Percentiles rank a stretch among this genome's conserved stretches.
These are phyloP conservation scores for Catocala sponsa DNA, from an alignment of 2,888 invertebrate species.

Conservation along the genomic window DNA sequence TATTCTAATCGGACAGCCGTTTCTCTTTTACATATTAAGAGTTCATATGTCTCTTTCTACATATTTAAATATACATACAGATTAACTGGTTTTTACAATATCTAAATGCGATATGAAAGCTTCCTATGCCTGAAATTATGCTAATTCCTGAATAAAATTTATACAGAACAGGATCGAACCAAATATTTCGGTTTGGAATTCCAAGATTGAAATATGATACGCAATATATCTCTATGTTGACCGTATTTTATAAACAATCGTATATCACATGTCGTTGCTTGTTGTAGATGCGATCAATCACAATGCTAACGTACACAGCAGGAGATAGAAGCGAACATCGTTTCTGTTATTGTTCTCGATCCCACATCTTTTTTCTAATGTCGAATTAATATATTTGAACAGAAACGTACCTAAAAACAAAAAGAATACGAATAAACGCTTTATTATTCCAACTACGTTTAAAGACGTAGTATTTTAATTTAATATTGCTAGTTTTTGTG, in stretches of 20 bases:
- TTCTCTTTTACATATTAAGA: not conserved
- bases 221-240: not conserved
- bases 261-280: slow-evolving; percentile 24
- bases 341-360: slow-evolving; percentile 27
- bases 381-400: slow-evolving; percentile 29
- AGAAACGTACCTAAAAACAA: slow-evolving; percentile 4
- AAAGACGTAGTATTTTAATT: slow-evolving; percentile 48
- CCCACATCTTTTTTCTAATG: slow-evolving; percentile 25
- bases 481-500: slow-evolving; percentile 48
- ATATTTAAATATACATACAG: too few species aligned
- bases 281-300: slow-evolving; percentile 26
- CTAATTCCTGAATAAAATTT: too few species aligned
- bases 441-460: slow-evolving; percentile 42
- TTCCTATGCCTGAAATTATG: too few species aligned
- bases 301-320: slow-evolving; percentile 27
- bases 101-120: too few species aligned
- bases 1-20: not conserved
- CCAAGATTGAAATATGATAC: not conserved
- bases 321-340: slow-evolving; percentile 21
- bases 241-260: not conserved
- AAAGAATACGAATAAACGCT: slow-evolving; percentile 21
- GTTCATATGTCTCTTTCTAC: too few species aligned
- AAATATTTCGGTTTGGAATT: not conserved
- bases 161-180: too few species aligned
- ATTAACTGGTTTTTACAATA: too few species aligned